Evolutionary conservation across 2,797 vertebrate species (phyloP).

Genomic region (Rhinophrynus dorsalis): DNA sequence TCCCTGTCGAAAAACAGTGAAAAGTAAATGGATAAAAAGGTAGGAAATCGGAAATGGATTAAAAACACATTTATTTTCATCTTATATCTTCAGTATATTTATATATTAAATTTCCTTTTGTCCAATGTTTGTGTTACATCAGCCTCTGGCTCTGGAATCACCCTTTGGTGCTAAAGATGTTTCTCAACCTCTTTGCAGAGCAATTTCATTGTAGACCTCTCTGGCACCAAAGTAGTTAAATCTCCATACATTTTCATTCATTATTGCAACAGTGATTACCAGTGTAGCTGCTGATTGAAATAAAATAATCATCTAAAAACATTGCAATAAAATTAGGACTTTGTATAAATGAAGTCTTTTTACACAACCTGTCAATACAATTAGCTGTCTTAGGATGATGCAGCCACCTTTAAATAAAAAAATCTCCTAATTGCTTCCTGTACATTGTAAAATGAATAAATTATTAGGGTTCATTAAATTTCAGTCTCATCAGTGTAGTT

Average conservation of each 20-base stretch:
- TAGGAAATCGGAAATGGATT: not conserved
- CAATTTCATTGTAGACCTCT: too few relatives aligned
- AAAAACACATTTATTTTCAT: not conserved
- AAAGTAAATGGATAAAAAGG: not conserved
- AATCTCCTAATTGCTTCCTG: conserved; percentile 8
- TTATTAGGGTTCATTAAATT: conserved; percentile 11
- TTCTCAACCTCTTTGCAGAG: too few relatives aligned
- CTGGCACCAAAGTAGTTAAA: too few relatives aligned
- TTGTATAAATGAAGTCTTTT: not conserved
- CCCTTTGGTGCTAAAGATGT: too few relatives aligned
- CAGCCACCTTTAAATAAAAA: conserved; percentile 33
- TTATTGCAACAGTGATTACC: conserved; percentile 7
- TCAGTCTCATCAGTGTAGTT: not conserved
- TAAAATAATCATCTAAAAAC: not conserved
- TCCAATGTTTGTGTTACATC: too few relatives aligned
- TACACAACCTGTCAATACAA: conserved; percentile 15
- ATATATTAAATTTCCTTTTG: too few relatives aligned
- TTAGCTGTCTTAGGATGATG: conserved; percentile 9
- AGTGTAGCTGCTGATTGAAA: conserved; percentile 2
- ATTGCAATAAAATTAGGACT: not conserved
- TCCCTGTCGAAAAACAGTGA: conserved; percentile 52
- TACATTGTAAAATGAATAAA: not conserved
- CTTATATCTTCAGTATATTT: not conserved
- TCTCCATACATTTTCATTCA: conserved; percentile 25
- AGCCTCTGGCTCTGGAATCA: too few relatives aligned